phyloP scores from a whole-genome alignment of 2,888 invertebrate species.

The Caenorhabditis japonica region DNA sequence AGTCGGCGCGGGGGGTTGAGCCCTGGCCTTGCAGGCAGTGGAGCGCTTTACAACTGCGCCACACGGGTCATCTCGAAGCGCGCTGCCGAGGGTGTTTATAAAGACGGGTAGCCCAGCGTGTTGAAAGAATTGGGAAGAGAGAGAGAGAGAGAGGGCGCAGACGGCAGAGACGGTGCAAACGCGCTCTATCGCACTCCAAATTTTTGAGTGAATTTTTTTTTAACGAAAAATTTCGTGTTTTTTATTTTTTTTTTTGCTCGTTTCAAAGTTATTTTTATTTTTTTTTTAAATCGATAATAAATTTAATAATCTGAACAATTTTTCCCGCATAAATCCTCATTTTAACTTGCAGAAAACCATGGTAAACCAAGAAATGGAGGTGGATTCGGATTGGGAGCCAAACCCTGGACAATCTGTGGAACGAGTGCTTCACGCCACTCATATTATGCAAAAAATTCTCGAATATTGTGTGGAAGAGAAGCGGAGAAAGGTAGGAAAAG shows the following conservation, averaged over 20 bases:
- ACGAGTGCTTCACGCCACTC: neutral
- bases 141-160: neutral
- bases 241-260: no score
- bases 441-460: neutral
- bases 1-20: constrained; percentile 34
- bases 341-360: no score
- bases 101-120: neutral
- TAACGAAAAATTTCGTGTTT: no score
- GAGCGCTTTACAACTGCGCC: constrained; percentile 24
- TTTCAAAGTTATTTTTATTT: no score
- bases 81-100: neutral
- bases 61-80: constrained; percentile 15
- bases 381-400: no score
- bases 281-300: no score
- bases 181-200: constrained; percentile 5
- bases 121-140: neutral
- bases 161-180: neutral
- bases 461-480: neutral
- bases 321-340: no score
- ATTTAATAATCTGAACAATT: no score
- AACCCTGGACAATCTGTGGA: no score
- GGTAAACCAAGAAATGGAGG: neutral
- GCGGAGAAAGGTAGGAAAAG: no score
- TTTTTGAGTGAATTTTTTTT: no score
- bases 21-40: constrained; percentile 4